Percentiles rank a stretch among this genome's conserved stretches.
Evolutionary conservation across 2,797 vertebrate species (phyloP).

Genomic region (Carapus acus): DNA sequence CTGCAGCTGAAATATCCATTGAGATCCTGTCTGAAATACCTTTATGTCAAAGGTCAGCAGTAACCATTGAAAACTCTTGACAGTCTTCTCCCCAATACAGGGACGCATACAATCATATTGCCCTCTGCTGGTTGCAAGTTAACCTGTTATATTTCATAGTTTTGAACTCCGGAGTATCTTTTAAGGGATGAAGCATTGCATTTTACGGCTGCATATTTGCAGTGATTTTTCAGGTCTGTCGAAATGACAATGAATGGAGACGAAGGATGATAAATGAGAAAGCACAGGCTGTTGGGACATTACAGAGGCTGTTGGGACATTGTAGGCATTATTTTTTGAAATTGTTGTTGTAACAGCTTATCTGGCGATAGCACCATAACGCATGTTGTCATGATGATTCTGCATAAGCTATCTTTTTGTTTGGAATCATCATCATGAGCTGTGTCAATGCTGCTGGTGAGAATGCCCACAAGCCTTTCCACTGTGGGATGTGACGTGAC

Average conservation of each 20-base stretch:
- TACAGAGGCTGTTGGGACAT: too few species aligned
- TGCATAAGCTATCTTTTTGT: conserved; percentile 12
- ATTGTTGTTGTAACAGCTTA: not conserved
- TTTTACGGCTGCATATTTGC: too few species aligned
- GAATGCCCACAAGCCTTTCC: conserved; percentile 19
- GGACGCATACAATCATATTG: not conserved
- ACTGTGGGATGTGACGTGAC: conserved; percentile 41
- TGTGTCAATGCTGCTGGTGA: conserved; percentile 4
- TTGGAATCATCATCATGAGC: conserved; percentile 18
- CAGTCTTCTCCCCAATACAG: too few species aligned
- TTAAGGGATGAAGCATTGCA: too few species aligned
- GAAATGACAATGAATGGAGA: not conserved
- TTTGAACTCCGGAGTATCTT: too few species aligned
- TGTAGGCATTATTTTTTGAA: too few species aligned
- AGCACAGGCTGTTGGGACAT: too few species aligned
- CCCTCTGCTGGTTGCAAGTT: not conserved
- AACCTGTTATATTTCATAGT: not conserved
- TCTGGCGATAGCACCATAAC: not conserved
- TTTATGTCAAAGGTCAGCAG: too few species aligned
- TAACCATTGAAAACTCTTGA: too few species aligned
- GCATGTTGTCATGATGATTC: conserved; percentile 2
- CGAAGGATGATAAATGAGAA: too few species aligned
- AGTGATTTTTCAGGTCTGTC: too few species aligned
- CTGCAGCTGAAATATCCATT: conserved; percentile 1
- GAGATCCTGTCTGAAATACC: not conserved